These are phyloP conservation scores for Tigriopus japonicus DNA, from an alignment of 1,140 invertebrate species.

Conservation along the genomic window DNA sequence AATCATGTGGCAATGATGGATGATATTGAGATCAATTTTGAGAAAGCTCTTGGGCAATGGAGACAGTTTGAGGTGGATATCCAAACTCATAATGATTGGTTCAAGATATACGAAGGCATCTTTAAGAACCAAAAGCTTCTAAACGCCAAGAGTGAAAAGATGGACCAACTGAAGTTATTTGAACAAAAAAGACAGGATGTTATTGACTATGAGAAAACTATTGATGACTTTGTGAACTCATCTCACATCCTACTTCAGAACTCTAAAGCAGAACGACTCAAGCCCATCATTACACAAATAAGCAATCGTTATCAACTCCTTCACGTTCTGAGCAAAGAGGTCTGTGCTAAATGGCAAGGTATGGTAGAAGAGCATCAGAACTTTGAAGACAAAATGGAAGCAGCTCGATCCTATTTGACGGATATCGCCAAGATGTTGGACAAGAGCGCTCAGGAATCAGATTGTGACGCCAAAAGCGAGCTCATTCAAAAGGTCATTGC, in stretches of 20 bases:
- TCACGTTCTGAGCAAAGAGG: slow-evolving; percentile 61
- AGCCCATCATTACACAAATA: slow-evolving; percentile 68
- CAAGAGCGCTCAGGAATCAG: slow-evolving; percentile 23
- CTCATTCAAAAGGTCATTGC: slow-evolving; percentile 51
- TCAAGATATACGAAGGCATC: slow-evolving; percentile 54
- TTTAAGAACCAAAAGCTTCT: slow-evolving; percentile 67
- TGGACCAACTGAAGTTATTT: slow-evolving; percentile 46
- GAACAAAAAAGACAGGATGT: slow-evolving; percentile 52
- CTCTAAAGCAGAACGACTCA: slow-evolving; percentile 63
- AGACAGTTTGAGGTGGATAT: slow-evolving; percentile 61
- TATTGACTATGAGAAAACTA: slow-evolving; percentile 45
- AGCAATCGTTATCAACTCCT: slow-evolving; percentile 71
- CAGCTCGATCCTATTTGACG: slow-evolving; percentile 53
- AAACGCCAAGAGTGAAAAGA: slow-evolving; percentile 57
- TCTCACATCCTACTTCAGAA: slow-evolving; percentile 65
- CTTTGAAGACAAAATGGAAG: slow-evolving; percentile 53
- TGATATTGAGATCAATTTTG: slow-evolving; percentile 32
- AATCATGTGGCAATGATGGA: slow-evolving; percentile 14
- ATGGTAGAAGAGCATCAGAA: slow-evolving; percentile 62
- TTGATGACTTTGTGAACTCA: slow-evolving; percentile 72
- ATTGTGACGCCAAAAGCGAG: slow-evolving; percentile 36
- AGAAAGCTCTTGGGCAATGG: slow-evolving; percentile 58
- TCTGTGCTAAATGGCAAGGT: slow-evolving; percentile 63
- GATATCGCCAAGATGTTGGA: slow-evolving; percentile 51
- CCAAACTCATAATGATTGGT: slow-evolving; percentile 60